Conservation (phyloP, 1,140 invertebrate genomes). For the Trissolcus basalis region DNA sequence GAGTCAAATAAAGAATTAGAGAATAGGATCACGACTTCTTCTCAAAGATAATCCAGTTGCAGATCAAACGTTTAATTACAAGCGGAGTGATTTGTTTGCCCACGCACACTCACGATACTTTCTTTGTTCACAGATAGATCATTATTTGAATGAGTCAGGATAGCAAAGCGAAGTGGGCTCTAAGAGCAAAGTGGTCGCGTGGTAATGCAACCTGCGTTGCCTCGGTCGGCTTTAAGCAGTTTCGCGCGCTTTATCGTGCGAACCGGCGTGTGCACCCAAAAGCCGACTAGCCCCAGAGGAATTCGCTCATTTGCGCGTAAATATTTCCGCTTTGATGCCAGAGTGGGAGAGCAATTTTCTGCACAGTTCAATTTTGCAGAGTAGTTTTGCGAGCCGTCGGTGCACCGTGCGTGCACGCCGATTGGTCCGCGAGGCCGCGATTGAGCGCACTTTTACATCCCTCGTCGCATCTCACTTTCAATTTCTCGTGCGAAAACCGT, state of each 20-base stretch:
- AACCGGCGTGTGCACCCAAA: constrained; percentile 27
- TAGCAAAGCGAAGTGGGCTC: constrained; percentile 28
- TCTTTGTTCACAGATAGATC: constrained; percentile 36
- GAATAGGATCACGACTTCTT: too few relatives aligned
- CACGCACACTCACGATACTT: constrained; percentile 5
- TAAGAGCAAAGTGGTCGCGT: constrained; percentile 32
- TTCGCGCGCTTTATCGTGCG: constrained; percentile 33
- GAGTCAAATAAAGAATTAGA: too few relatives aligned
- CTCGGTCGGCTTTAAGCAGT: not conserved
- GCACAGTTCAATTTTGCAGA: constrained; percentile 33
- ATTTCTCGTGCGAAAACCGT: not conserved
- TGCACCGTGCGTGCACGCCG: constrained; percentile 16
- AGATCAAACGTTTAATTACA: constrained; percentile 20
- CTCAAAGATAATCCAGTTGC: not conserved
- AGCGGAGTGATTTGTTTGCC: not conserved
- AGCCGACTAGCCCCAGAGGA: constrained; percentile 40
- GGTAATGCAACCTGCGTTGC: constrained; percentile 21
- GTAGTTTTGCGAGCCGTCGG: constrained; percentile 13
- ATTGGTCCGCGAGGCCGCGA: constrained; percentile 34
- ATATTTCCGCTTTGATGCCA: constrained; percentile 32
- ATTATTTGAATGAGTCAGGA: constrained; percentile 43
- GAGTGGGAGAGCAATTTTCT: constrained; percentile 26
- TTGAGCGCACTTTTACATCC: constrained; percentile 28
- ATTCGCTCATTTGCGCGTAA: constrained; percentile 49
- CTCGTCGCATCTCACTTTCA: not conserved